These are phyloP conservation scores for Latheticus oryzae DNA, from an alignment of 2,888 invertebrate species.

Conservation along the genomic window DNA sequence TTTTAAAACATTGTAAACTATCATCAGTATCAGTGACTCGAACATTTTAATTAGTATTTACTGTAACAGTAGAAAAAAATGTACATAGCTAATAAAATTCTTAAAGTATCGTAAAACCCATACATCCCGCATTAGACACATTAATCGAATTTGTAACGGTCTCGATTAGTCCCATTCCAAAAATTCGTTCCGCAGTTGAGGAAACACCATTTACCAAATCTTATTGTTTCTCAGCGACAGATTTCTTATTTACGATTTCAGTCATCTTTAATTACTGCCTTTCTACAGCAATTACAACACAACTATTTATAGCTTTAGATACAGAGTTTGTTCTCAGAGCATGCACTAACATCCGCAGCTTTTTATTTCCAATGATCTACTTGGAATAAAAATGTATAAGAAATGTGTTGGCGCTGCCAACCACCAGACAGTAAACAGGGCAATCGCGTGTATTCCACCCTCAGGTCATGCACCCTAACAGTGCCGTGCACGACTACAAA, in stretches of 20 bases:
- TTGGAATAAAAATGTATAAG: constrained; percentile 7
- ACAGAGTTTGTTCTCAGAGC: constrained; percentile 6
- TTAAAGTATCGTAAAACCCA: too few species aligned
- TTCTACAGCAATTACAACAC: constrained; percentile 23
- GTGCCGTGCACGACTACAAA: constrained; percentile 21
- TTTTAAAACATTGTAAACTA: too few species aligned
- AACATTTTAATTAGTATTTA: too few species aligned
- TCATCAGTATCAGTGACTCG: too few species aligned
- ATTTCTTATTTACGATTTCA: constrained; percentile 9
- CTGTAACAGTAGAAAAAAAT: too few species aligned
- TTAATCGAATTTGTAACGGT: too few species aligned
- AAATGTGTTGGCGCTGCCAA: constrained; percentile 2
- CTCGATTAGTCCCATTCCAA: too few species aligned
- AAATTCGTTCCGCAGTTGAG: too few species aligned
- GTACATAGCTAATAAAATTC: too few species aligned
- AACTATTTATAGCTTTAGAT: constrained; percentile 19
- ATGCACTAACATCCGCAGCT: constrained; percentile 19
- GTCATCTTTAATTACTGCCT: constrained; percentile 21
- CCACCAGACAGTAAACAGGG: constrained; percentile 35
- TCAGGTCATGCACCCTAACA: constrained; percentile 50
- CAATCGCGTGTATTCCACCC: constrained; percentile 50
- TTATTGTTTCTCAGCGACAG: constrained; percentile 9
- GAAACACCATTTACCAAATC: too few species aligned
- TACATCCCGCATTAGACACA: too few species aligned
- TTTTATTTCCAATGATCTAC: constrained; percentile 10